phyloP scores from a whole-genome alignment of 1,140 invertebrate genomes.

The Drosophila nikananu region DNA sequence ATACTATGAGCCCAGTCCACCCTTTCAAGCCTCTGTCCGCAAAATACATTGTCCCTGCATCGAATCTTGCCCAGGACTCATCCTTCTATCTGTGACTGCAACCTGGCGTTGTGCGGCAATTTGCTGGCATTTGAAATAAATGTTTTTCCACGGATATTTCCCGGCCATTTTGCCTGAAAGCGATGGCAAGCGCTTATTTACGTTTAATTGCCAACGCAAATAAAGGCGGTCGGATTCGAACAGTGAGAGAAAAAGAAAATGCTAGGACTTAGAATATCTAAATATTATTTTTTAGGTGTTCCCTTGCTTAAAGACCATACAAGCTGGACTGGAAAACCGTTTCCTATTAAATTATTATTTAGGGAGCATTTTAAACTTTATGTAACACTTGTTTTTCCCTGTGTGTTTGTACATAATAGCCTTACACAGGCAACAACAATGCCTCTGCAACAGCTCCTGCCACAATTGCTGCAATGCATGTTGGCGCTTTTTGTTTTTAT shows the following conservation, averaged over 20 bases:
- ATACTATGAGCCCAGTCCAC: slow-evolving; percentile 14
- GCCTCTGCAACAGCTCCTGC: slow-evolving; percentile 39
- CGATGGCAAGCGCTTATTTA: slow-evolving; percentile 55
- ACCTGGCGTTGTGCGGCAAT: slow-evolving; percentile 38
- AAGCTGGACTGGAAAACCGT: too few species aligned
- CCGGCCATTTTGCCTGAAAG: slow-evolving; percentile 27
- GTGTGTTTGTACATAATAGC: slow-evolving; percentile 20
- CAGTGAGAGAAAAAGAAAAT: background rate
- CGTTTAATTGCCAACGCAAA: slow-evolving; percentile 73
- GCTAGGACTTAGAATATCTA: background rate
- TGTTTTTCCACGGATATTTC: slow-evolving; percentile 31
- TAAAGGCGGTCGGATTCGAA: slow-evolving; percentile 24
- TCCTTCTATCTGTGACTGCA: slow-evolving; percentile 10
- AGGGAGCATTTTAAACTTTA: too few species aligned
- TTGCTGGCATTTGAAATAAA: slow-evolving; percentile 44
- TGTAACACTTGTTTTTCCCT: background rate
- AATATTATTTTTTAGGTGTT: too few species aligned
- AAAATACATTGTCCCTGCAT: slow-evolving; percentile 12
- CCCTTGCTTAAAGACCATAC: too few species aligned
- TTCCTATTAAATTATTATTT: too few species aligned
- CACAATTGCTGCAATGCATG: slow-evolving; percentile 53
- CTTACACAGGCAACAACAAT: slow-evolving; percentile 48
- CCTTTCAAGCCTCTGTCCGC: slow-evolving; percentile 27
- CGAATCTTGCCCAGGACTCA: slow-evolving; percentile 11
- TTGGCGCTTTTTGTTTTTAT: slow-evolving; percentile 46